A percentile compares a stretch with the other conserved stretches of the same genome.
These are phyloP conservation scores for Pseudococcus viburni DNA, from an alignment of 2,888 invertebrate species.

Conservation along the genomic window DNA sequence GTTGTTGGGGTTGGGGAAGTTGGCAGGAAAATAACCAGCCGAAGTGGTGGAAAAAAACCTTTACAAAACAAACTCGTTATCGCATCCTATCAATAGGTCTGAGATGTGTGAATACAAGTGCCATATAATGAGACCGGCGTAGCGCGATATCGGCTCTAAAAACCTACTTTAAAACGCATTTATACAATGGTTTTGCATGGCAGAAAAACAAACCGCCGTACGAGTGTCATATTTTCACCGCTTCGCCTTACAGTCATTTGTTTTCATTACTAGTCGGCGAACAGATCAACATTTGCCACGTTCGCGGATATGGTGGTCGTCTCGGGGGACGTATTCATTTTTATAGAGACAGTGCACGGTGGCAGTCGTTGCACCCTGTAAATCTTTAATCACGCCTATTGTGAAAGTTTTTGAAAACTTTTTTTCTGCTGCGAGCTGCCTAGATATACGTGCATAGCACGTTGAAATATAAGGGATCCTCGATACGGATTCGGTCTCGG, in stretches of 20 bases:
- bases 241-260: conserved; percentile 58
- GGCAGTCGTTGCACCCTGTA: conserved; percentile 59
- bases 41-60: neutral
- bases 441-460: neutral
- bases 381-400: conserved; percentile 66
- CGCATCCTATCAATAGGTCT: conserved; percentile 24
- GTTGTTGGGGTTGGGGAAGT: neutral
- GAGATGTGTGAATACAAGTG: conserved; percentile 28
- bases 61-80: conserved; percentile 41
- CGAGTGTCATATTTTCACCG: conserved; percentile 54
- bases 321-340: conserved; percentile 66
- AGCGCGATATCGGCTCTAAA: conserved; percentile 18
- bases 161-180: conserved; percentile 47
- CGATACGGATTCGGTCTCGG: conserved; percentile 22
- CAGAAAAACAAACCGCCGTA: conserved; percentile 52
- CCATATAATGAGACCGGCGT: conserved; percentile 1
- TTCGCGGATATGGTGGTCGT: conserved; percentile 52
- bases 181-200: conserved; percentile 17
- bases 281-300: conserved; percentile 64
- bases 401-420: conserved; percentile 61
- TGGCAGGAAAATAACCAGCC: neutral
- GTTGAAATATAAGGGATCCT: conserved; percentile 37
- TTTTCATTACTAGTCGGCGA: conserved; percentile 61
- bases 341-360: conserved; percentile 6
- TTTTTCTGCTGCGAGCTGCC: conserved; percentile 6